Conservation (phyloP, 2,113 vertebrate genomes). For the Mus pahari region DNA sequence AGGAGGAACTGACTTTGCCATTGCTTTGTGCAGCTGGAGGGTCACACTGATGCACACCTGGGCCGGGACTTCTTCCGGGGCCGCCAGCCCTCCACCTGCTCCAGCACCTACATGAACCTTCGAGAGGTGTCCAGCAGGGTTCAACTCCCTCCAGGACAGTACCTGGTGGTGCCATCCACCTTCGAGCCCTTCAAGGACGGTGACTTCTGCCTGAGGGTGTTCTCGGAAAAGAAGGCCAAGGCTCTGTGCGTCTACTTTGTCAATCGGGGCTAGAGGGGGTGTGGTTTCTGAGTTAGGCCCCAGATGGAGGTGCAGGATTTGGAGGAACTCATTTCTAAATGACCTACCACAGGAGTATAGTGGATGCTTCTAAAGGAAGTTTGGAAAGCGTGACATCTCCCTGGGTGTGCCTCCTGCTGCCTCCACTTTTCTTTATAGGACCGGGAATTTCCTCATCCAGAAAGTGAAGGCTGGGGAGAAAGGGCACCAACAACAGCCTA, state of each 20-base stretch:
- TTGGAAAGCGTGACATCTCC: not conserved
- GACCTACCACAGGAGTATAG: not conserved
- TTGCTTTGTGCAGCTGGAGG: constrained; percentile 78
- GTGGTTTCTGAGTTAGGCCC: not conserved
- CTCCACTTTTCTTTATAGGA: not conserved
- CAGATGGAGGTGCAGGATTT: no score
- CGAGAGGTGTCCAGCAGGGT: constrained; percentile 89
- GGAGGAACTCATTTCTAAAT: not conserved
- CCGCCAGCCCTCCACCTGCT: constrained; percentile 82
- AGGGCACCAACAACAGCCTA: not conserved
- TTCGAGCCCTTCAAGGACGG: constrained; percentile 91
- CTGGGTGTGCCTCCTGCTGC: accelerated
- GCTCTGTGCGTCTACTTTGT: constrained; percentile 83
- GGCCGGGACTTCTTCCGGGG: constrained; percentile 88
- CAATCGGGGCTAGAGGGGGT: accelerated
- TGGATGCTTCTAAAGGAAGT: not conserved
- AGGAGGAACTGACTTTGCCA: not conserved
- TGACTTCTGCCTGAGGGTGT: constrained; percentile 91
- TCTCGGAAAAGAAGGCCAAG: constrained; percentile 89
- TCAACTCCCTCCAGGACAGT: constrained; percentile 89
- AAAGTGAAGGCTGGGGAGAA: not conserved
- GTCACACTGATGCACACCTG: constrained; percentile 83
- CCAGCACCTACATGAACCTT: constrained; percentile 88
- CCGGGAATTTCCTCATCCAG: not conserved
- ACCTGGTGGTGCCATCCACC: constrained; percentile 92